phyloP scores from a whole-genome alignment of 2,797 vertebrate genomes.

The Dendrocincla fuliginosa region DNA sequence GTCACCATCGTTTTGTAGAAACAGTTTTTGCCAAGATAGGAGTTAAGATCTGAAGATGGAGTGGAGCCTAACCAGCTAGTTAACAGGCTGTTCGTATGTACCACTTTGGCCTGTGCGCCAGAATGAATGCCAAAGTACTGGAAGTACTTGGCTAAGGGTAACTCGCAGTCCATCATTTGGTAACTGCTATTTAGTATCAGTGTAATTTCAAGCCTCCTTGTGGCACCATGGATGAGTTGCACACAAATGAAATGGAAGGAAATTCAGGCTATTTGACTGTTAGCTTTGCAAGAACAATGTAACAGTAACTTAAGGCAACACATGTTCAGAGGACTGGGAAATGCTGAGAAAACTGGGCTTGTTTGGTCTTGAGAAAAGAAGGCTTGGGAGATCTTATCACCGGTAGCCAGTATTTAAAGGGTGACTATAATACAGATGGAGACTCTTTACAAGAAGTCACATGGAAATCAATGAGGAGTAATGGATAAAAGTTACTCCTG shows the following conservation, averaged over 20 bases:
- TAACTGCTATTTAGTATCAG: neutral
- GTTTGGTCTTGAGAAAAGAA: neutral
- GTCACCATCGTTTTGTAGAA: neutral
- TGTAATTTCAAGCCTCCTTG: neutral
- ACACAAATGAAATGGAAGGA: neutral
- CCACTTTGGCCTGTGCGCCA: neutral
- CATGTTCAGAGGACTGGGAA: neutral
- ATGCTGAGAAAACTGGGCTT: neutral
- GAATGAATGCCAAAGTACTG: neutral
- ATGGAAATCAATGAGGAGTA: neutral
- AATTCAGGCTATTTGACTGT: neutral
- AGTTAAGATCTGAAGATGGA: neutral
- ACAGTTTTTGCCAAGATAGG: neutral
- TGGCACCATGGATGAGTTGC: neutral
- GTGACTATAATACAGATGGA: neutral
- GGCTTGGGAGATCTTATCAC: neutral
- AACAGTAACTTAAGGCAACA: neutral
- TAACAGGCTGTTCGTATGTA: neutral
- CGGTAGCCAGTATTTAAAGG: neutral
- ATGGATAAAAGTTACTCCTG: neutral
- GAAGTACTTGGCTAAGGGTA: neutral
- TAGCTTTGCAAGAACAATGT: neutral
- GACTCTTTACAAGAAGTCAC: neutral
- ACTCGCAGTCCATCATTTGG: rapidly evolving
- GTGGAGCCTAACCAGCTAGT: neutral